Evolutionary conservation across 2,888 invertebrate species (phyloP).

Genomic region (Stenoptilia bipunctidactyla): DNA sequence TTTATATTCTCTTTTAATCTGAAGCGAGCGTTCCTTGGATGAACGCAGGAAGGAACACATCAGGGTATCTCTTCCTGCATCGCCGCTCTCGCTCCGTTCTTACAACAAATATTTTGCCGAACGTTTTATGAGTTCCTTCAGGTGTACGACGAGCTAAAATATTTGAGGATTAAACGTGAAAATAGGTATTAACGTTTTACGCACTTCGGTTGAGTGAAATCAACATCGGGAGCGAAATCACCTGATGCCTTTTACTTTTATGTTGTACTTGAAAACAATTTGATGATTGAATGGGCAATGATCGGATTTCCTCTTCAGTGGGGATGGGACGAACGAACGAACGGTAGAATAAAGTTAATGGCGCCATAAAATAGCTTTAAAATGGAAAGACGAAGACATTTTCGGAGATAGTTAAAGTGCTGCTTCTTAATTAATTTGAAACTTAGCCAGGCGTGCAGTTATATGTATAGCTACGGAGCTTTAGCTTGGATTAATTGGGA

Average conservation of each 20-base stretch:
- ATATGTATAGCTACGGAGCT: no score
- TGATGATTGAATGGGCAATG: no score
- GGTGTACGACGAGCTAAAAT: conserved; percentile 20
- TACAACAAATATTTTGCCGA: conserved; percentile 33
- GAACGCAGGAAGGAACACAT: conserved; percentile 35
- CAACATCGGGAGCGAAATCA: not conserved
- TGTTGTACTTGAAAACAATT: not conserved
- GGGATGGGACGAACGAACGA: no score
- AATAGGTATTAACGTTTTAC: not conserved
- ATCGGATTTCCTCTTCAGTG: no score
- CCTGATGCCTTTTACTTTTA: not conserved
- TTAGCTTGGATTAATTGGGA: no score
- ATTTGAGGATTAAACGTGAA: conserved; percentile 24
- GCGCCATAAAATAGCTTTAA: no score
- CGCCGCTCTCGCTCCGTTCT: conserved; percentile 28
- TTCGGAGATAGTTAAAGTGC: no score
- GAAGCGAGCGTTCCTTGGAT: not conserved
- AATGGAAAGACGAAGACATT: not conserved
- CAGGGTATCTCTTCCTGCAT: conserved; percentile 39
- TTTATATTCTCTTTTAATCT: not conserved
- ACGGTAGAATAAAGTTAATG: no score
- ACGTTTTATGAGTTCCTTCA: conserved; percentile 32
- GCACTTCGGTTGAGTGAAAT: not conserved
- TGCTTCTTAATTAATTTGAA: no score
- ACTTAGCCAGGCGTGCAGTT: no score